Evolutionary conservation across 2,797 vertebrate species (phyloP).

Genomic region (Heliangelus exortis): DNA sequence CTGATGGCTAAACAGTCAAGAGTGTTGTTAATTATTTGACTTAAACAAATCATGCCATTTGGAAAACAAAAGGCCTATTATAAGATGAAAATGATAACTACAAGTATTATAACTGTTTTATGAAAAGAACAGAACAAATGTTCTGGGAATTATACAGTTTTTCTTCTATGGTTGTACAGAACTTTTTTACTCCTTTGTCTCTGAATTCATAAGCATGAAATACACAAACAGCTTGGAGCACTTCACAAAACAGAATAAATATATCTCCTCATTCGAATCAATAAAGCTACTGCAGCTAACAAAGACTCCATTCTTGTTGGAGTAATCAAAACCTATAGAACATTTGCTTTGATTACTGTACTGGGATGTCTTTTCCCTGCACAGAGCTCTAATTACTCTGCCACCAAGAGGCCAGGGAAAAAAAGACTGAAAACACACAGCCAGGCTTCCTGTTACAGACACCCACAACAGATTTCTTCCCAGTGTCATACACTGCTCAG

Average conservation of each 20-base stretch:
- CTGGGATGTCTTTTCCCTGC: slow-evolving; percentile 38
- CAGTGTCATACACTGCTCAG: background rate
- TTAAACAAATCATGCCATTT: slow-evolving; percentile 11
- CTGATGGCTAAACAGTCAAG: slow-evolving; percentile 62
- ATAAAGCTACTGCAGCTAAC: slow-evolving; percentile 45
- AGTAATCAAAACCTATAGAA: slow-evolving; percentile 43
- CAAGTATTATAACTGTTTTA: slow-evolving; percentile 22
- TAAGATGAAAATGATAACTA: slow-evolving; percentile 35
- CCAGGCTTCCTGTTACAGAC: background rate
- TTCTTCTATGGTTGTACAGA: background rate
- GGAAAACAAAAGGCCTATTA: slow-evolving; percentile 45
- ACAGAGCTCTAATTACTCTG: slow-evolving; percentile 40
- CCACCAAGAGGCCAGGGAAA: slow-evolving; percentile 27
- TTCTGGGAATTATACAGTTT: slow-evolving; percentile 31
- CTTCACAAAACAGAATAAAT: slow-evolving; percentile 39
- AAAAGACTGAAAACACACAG: slow-evolving; percentile 24
- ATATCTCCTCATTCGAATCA: background rate
- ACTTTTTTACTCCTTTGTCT: slow-evolving; percentile 25
- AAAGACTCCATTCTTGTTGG: slow-evolving; percentile 36
- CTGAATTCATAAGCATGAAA: slow-evolving; percentile 34
- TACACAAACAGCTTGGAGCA: background rate
- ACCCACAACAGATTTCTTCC: background rate
- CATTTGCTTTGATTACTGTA: slow-evolving; percentile 53
- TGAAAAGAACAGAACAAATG: slow-evolving; percentile 44
- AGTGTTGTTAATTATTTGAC: slow-evolving; percentile 57